These are phyloP conservation scores for Pollenia amentaria DNA, from an alignment of 2,888 invertebrate genomes.

Conservation along the genomic window DNA sequence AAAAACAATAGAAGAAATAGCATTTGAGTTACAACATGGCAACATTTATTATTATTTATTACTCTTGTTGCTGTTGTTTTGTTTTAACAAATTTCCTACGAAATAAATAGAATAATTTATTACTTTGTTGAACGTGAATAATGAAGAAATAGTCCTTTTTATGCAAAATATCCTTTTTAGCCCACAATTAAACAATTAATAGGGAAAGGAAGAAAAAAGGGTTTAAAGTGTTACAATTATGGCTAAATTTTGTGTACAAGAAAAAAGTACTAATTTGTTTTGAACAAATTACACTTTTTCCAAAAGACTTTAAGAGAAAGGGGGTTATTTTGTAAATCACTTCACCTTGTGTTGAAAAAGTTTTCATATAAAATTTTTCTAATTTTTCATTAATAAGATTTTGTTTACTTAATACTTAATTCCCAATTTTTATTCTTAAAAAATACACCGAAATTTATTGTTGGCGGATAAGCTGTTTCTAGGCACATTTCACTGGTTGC, in stretches of 20 bases:
- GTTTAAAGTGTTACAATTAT: slow-evolving; percentile 52
- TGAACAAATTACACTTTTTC: neutral
- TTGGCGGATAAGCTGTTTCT: too few relatives aligned
- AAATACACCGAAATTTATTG: too few relatives aligned
- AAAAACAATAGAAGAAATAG: neutral
- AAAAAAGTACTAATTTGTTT: neutral
- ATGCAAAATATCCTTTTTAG: slow-evolving; percentile 37
- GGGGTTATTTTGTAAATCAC: too few relatives aligned
- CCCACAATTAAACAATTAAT: slow-evolving; percentile 23
- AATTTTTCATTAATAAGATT: too few relatives aligned
- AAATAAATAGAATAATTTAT: slow-evolving; percentile 41
- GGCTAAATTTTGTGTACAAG: neutral
- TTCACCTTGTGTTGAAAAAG: too few relatives aligned
- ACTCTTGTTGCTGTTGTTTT: neutral
- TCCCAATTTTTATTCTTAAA: too few relatives aligned
- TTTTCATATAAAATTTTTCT: too few relatives aligned
- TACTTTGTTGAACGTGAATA: neutral
- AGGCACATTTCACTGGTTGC: too few relatives aligned
- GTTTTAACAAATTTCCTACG: slow-evolving; percentile 13
- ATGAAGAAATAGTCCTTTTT: neutral
- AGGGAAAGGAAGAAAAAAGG: neutral
- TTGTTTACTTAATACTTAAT: too few relatives aligned
- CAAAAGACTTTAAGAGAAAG: neutral
- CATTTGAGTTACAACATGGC: neutral
- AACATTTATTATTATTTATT: slow-evolving; percentile 46